These are phyloP conservation scores for Oreotrochilus melanogaster DNA, from an alignment of 2,113 vertebrate species.

Conservation along the genomic window DNA sequence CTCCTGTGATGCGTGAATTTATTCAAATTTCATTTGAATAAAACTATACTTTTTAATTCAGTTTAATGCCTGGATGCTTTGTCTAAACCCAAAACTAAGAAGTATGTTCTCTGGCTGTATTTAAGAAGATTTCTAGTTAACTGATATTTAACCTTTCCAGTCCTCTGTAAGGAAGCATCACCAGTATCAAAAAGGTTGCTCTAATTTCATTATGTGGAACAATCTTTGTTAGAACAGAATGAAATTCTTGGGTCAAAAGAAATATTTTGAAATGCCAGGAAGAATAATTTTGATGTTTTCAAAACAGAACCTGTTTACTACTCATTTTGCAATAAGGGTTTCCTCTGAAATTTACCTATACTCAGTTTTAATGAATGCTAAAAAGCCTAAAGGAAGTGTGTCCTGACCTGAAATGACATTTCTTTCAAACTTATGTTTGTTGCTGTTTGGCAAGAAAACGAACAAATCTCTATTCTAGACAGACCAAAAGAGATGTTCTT, in stretches of 20 bases:
- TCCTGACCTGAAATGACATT: constrained; percentile 34
- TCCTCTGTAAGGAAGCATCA: not conserved
- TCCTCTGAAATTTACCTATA: not conserved
- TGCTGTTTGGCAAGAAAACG: constrained; percentile 16
- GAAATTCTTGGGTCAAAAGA: not conserved
- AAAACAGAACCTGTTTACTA: not conserved
- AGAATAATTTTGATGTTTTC: not conserved
- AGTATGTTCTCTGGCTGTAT: not conserved
- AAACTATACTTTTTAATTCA: constrained; percentile 22
- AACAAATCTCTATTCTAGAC: constrained; percentile 35
- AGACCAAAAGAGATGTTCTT: constrained; percentile 25
- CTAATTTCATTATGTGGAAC: not conserved
- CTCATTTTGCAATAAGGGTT: not conserved
- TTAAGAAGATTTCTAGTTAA: not conserved
- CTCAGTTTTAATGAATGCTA: not conserved
- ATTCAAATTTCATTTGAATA: constrained; percentile 36
- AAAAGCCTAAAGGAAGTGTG: not conserved
- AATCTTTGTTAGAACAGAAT: not conserved
- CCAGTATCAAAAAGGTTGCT: not conserved
- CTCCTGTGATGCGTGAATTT: not conserved
- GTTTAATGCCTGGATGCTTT: not conserved
- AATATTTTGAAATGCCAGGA: not conserved
- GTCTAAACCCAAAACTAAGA: not conserved
- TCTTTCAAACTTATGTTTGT: constrained; percentile 9
- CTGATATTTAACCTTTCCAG: not conserved